phyloP scores from a whole-genome alignment of 2,888 invertebrate species.

The Schizotus pectinicornis region DNA sequence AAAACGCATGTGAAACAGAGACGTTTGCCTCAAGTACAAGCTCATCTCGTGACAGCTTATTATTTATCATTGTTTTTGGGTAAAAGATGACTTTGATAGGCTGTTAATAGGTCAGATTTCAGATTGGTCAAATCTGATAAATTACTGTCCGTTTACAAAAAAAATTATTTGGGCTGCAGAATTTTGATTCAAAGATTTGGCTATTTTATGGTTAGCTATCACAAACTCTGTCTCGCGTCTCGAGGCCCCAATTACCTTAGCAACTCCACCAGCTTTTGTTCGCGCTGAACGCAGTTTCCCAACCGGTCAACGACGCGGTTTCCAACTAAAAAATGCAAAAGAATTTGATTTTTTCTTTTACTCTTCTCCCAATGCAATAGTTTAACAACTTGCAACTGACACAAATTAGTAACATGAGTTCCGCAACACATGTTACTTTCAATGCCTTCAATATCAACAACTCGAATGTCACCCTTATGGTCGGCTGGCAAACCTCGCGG shows the following conservation, averaged over 20 bases:
- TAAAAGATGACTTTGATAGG: too few species aligned
- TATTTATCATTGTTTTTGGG: too few species aligned
- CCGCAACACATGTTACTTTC: constrained; percentile 89
- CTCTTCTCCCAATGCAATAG: constrained; percentile 74
- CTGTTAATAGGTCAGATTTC: too few species aligned
- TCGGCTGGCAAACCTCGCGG: constrained; percentile 80
- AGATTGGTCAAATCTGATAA: too few species aligned
- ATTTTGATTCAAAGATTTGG: too few species aligned
- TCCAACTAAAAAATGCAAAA: constrained; percentile 76
- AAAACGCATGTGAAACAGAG: too few species aligned
- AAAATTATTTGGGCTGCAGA: too few species aligned
- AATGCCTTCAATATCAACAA: constrained; percentile 76
- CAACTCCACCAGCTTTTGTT: constrained; percentile 69
- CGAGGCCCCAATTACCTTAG: constrained; percentile 68
- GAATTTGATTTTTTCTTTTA: constrained; percentile 69
- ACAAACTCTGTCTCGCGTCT: neutral
- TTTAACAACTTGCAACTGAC: constrained; percentile 72
- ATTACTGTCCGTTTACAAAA: too few species aligned
- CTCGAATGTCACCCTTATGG: constrained; percentile 75
- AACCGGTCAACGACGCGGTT: constrained; percentile 70
- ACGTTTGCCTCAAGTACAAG: too few species aligned
- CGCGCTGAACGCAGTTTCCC: constrained; percentile 68
- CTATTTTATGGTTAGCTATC: too few species aligned
- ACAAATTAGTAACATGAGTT: constrained; percentile 80
- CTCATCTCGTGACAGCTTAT: too few species aligned